A percentile compares a stretch with the other conserved stretches of the same genome.
Evolutionary conservation across 2,113 vertebrate species (phyloP).

Genomic region (Eubucco bourcierii): DNA sequence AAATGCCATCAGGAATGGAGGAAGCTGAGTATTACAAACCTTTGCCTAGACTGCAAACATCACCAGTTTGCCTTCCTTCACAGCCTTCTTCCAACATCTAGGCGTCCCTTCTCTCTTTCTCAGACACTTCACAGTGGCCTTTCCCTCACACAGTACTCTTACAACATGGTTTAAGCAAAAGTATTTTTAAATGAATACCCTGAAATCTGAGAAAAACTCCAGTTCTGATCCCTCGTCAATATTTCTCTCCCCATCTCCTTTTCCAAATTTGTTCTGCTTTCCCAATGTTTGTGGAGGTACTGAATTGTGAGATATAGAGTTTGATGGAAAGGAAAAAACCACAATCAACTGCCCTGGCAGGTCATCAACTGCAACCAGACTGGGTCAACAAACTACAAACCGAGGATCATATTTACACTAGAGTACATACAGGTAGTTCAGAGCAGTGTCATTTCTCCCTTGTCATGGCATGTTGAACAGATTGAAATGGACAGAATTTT

Average conservation of each 20-base stretch:
- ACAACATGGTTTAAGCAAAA: not conserved
- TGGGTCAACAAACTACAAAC: slow-evolving; percentile 23
- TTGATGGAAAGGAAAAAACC: slow-evolving; percentile 57
- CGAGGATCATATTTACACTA: slow-evolving; percentile 26
- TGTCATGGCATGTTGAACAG: not conserved
- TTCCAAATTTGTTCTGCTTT: slow-evolving; percentile 6
- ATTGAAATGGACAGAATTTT: not conserved
- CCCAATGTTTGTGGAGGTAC: slow-evolving; percentile 1
- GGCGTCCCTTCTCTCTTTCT: not conserved
- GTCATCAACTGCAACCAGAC: slow-evolving; percentile 30
- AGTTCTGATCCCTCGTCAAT: not conserved
- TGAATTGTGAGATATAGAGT: slow-evolving; percentile 44
- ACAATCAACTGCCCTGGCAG: slow-evolving; percentile 21
- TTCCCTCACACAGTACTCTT: not conserved
- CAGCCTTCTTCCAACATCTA: not conserved
- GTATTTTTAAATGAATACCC: not conserved
- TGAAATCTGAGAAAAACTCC: slow-evolving; percentile 14
- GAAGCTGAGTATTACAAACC: not conserved
- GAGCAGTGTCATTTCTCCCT: not conserved
- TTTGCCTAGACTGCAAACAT: not conserved
- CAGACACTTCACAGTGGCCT: not conserved
- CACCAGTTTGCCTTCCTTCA: not conserved
- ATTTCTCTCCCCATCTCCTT: slow-evolving; percentile 26
- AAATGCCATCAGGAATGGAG: not conserved
- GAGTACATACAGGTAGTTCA: slow-evolving; percentile 38